Evolutionary conservation across 2,113 vertebrate genomes (phyloP).

Genomic region (Mastomys coucha): DNA sequence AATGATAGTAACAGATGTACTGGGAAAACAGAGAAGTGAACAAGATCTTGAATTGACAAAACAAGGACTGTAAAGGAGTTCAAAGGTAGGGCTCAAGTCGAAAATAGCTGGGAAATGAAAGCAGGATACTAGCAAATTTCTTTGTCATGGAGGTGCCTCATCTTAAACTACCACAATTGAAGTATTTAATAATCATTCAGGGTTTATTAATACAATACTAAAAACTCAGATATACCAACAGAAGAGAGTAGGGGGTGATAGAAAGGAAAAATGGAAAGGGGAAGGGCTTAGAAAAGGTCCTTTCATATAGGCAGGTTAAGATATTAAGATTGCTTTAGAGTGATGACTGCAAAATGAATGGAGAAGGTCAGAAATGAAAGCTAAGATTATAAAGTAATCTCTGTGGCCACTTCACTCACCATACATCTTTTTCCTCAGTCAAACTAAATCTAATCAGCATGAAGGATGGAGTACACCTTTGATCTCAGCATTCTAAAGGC

Average conservation of each 20-base stretch:
- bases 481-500: not conserved
- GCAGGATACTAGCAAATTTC: not conserved
- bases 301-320: slow-evolving; percentile 8
- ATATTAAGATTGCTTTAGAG: slow-evolving; percentile 39
- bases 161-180: slow-evolving; percentile 25
- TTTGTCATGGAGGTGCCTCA: not conserved
- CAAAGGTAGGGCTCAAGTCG: not conserved
- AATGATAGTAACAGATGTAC: not conserved
- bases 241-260: not conserved
- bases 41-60: slow-evolving; percentile 17
- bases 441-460: slow-evolving; percentile 14
- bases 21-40: slow-evolving; percentile 7
- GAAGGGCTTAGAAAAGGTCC: not conserved
- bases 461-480: not conserved
- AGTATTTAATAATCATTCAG: slow-evolving; percentile 4
- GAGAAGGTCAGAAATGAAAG: slow-evolving; percentile 13
- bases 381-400: not conserved
- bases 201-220: slow-evolving; percentile 25
- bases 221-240: not conserved
- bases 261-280: not conserved
- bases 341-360: not conserved
- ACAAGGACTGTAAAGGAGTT: not conserved
- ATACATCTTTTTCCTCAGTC: not conserved
- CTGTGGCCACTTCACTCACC: not conserved
- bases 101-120: slow-evolving; percentile 30